Evolutionary conservation across 2,888 invertebrate genomes (phyloP).

Genomic region (Mycogona germanica): DNA sequence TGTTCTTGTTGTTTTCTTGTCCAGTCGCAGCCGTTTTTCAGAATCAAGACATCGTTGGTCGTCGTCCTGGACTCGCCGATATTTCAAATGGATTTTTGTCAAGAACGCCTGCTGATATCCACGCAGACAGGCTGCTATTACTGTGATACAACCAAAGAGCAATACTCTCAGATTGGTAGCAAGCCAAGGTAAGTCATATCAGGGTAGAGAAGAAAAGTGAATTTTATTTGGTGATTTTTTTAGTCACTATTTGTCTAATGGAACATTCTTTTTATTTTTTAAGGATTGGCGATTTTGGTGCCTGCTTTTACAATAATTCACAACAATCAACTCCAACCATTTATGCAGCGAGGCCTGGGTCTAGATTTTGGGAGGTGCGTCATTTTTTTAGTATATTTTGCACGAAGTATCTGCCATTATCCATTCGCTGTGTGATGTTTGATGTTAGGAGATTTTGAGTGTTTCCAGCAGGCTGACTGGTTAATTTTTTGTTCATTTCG

Average conservation of each 20-base stretch:
- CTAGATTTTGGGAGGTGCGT: conserved; percentile 17
- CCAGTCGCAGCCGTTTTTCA: conserved; percentile 12
- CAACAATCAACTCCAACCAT: conserved; percentile 13
- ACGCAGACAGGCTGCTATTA: conserved; percentile 14
- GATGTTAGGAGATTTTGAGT: neutral
- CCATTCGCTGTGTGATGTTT: neutral
- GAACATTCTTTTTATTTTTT: neutral
- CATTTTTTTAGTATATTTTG: no score
- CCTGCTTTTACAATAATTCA: conserved; percentile 10
- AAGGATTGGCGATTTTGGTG: conserved; percentile 10
- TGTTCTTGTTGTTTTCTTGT: neutral
- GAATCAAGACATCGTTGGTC: conserved; percentile 15
- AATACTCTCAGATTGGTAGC: conserved; percentile 19
- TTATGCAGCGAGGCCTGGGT: conserved; percentile 18
- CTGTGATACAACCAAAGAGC: conserved; percentile 18
- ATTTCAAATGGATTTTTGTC: conserved; percentile 18
- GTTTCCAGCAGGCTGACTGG: neutral
- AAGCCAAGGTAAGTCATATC: conserved; percentile 17
- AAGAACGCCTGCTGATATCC: conserved; percentile 17
- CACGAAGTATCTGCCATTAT: neutral
- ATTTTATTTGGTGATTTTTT: neutral
- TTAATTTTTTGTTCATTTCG: neutral
- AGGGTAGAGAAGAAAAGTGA: no score
- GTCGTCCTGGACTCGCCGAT: conserved; percentile 14
- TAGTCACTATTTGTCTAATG: neutral